Percentiles rank a stretch among this genome's conserved stretches.
These are phyloP conservation scores for Endomychus coccineus DNA, from an alignment of 2,888 invertebrate species.

Conservation along the genomic window DNA sequence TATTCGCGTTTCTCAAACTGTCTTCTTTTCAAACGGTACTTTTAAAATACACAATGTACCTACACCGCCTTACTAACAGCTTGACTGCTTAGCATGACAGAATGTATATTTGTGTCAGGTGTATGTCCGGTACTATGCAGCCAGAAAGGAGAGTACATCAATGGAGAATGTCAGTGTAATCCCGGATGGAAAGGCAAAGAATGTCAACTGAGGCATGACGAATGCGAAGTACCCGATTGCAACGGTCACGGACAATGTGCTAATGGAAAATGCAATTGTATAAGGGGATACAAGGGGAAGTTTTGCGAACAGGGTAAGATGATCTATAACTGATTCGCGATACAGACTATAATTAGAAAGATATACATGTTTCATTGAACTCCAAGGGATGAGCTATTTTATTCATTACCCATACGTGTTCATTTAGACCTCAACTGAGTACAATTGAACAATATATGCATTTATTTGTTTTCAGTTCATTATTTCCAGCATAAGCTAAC, in stretches of 20 bases:
- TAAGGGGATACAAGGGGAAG: constrained; percentile 89
- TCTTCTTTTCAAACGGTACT: too few species aligned
- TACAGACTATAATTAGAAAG: too few species aligned
- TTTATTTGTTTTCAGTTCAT: too few species aligned
- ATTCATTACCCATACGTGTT: too few species aligned
- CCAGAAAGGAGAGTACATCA: constrained; percentile 93
- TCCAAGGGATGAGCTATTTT: too few species aligned
- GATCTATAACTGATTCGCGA: too few species aligned
- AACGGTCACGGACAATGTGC: constrained; percentile 94
- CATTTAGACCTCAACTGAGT: too few species aligned
- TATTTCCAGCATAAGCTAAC: too few species aligned
- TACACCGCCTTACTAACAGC: constrained; percentile 17
- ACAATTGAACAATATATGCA: too few species aligned
- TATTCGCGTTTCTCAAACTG: constrained; percentile 23
- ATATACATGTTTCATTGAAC: too few species aligned
- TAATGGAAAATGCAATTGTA: constrained; percentile 91
- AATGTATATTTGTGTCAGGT: constrained; percentile 57
- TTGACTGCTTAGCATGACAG: constrained; percentile 24
- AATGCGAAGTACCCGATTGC: constrained; percentile 95
- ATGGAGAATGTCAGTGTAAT: constrained; percentile 95
- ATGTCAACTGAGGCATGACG: constrained; percentile 88
- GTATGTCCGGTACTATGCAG: constrained; percentile 96
- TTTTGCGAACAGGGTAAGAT: constrained; percentile 82
- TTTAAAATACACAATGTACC: too few species aligned
- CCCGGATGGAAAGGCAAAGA: constrained; percentile 98